A percentile compares a stretch with the other conserved stretches of the same genome.
phyloP scores from a whole-genome alignment of 2,888 invertebrate genomes.

The Bellardia pandia region DNA sequence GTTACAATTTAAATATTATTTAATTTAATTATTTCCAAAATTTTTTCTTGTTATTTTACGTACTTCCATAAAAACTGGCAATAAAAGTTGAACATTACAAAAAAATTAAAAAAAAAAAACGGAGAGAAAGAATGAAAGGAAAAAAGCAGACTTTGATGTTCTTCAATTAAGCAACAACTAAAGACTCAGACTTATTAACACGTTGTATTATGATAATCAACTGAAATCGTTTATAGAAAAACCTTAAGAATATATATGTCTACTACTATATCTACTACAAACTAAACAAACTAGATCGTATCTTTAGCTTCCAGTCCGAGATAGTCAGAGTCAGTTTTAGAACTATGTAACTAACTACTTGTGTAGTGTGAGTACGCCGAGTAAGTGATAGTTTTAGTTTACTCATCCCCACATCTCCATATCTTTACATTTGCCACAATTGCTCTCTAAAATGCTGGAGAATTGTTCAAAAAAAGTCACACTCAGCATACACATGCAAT shows the following conservation, averaged over 20 bases:
- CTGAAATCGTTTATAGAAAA: conserved; percentile 65
- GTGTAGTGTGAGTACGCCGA: background rate
- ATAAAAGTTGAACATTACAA: conserved; percentile 29
- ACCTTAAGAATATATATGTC: conserved; percentile 60
- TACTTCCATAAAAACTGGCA: conserved; percentile 16
- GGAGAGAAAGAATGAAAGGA: background rate
- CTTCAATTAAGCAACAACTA: conserved; percentile 41
- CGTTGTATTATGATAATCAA: conserved; percentile 68
- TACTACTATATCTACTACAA: conserved; percentile 23
- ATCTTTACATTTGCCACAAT: background rate
- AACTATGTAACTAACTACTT: background rate
- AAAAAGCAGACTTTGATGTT: background rate
- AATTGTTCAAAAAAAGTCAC: background rate
- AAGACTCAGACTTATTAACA: conserved; percentile 65
- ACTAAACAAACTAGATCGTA: conserved; percentile 14
- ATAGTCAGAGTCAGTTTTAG: conserved; percentile 3
- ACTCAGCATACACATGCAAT: background rate
- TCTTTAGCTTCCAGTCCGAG: conserved; percentile 13
- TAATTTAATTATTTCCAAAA: conserved; percentile 8
- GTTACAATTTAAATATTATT: conserved; percentile 32
- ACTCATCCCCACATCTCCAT: background rate
- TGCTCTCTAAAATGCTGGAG: conserved; percentile 2
- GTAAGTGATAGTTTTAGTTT: conserved; percentile 18
- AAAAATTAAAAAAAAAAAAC: conserved; percentile 2
- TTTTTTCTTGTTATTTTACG: conserved; percentile 3